Evolutionary conservation across 2,888 invertebrate genomes (phyloP).

Genomic region (Eilema caniola): DNA sequence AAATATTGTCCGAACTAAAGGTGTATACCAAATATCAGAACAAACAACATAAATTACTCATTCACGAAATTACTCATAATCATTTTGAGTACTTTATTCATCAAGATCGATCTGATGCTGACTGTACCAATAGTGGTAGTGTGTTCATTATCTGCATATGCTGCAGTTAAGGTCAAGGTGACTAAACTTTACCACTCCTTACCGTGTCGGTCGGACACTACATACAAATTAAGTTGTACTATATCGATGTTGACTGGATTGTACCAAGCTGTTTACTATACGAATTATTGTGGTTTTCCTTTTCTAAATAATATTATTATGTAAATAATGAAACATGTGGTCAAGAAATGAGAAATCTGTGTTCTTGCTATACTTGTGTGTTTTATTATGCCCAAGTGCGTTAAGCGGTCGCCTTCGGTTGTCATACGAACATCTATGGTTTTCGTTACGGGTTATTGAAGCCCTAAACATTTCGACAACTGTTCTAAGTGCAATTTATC

Average conservation of each 20-base stretch:
- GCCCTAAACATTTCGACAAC: too few relatives aligned
- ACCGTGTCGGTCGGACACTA: conserved; percentile 25
- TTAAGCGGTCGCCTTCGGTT: too few relatives aligned
- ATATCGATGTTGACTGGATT: conserved; percentile 50
- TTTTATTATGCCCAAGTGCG: conserved; percentile 38
- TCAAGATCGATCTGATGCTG: too few relatives aligned
- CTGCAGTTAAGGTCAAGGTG: not conserved
- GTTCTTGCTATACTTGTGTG: conserved; percentile 44
- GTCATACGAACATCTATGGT: too few relatives aligned
- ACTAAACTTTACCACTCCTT: not conserved
- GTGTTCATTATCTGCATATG: not conserved
- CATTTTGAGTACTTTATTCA: too few relatives aligned
- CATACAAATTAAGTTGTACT: conserved; percentile 37
- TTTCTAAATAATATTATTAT: conserved; percentile 50
- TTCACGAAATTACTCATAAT: too few relatives aligned
- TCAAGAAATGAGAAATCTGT: conserved; percentile 48
- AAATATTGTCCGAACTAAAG: too few relatives aligned
- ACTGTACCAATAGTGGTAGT: too few relatives aligned
- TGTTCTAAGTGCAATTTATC: too few relatives aligned
- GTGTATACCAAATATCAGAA: too few relatives aligned
- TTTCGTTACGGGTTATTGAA: too few relatives aligned
- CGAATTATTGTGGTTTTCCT: conserved; percentile 51
- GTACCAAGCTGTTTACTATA: conserved; percentile 51
- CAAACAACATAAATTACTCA: too few relatives aligned
- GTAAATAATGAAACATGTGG: conserved; percentile 58